Evolutionary conservation across 2,113 vertebrate species (phyloP).

Genomic region (Gasterosteus nipponicus): DNA sequence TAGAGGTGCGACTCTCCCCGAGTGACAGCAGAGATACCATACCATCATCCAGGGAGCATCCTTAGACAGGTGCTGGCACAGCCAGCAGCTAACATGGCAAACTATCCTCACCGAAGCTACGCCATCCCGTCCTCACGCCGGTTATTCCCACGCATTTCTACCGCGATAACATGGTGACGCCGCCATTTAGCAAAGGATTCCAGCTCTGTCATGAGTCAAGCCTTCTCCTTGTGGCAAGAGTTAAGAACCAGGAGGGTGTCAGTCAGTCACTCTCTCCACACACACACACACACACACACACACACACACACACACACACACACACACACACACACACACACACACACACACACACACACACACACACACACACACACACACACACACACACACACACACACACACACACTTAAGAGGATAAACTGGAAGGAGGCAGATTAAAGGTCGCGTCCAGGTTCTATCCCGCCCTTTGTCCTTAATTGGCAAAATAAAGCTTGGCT

Average conservation of each 20-base stretch:
- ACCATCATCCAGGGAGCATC: constrained; percentile 86
- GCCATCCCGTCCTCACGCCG: neutral
- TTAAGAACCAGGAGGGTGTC: constrained; percentile 39
- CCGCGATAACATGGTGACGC: neutral
- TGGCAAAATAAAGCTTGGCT: constrained; percentile 64
- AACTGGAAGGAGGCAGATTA: constrained; percentile 84
- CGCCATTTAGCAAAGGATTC: constrained; percentile 2
- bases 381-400: constrained; percentile 36
- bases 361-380: constrained; percentile 19
- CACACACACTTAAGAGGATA: constrained; percentile 88
- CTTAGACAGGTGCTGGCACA: constrained; percentile 48
- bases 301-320: constrained; percentile 19
- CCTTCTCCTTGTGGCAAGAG: constrained; percentile 40
- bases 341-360: constrained; percentile 4
- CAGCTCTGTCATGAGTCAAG: constrained; percentile 47
- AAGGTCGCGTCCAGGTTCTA: constrained; percentile 63
- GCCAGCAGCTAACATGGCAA: constrained; percentile 52
- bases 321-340: constrained; percentile 26
- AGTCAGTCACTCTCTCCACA: constrained; percentile 46
- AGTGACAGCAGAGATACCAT: constrained; percentile 88
- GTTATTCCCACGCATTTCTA: constrained; percentile 7
- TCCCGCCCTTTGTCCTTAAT: constrained; percentile 62
- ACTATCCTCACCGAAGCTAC: constrained; percentile 34
- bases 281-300: constrained; percentile 4
- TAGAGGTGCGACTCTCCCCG: constrained; percentile 86